These are phyloP conservation scores for Cheilosia pagana DNA, from an alignment of 2,888 invertebrate genomes.

Conservation along the genomic window DNA sequence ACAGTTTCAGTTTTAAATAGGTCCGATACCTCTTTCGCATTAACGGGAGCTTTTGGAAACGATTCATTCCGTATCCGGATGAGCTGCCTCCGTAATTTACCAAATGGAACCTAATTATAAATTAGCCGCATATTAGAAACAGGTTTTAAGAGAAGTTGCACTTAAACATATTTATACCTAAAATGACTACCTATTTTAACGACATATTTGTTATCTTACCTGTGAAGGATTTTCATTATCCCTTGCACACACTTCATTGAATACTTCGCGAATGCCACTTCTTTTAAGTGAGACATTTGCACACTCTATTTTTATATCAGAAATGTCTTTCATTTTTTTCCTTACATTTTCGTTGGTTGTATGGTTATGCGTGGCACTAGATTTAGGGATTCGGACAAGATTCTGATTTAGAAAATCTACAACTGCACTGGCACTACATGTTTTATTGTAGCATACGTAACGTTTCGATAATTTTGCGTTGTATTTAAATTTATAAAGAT, in stretches of 20 bases:
- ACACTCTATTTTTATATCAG: conserved; percentile 24
- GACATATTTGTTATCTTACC: background rate
- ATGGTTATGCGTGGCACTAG: conserved; percentile 27
- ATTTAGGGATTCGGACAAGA: conserved; percentile 24
- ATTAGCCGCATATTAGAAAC: background rate
- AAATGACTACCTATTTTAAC: background rate
- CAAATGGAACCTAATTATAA: conserved; percentile 14
- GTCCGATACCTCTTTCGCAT: background rate
- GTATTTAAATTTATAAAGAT: conserved; percentile 9
- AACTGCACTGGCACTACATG: conserved; percentile 29
- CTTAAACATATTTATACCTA: background rate
- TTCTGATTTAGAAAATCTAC: conserved; percentile 20
- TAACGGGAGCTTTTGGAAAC: conserved; percentile 23
- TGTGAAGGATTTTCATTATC: background rate
- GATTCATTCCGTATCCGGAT: conserved; percentile 3
- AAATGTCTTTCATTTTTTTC: conserved; percentile 16
- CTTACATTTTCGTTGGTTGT: conserved; percentile 20
- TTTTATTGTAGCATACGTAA: conserved; percentile 24
- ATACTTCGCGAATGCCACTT: conserved; percentile 15
- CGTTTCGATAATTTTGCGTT: conserved; percentile 3
- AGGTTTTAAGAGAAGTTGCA: background rate
- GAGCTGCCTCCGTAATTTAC: conserved; percentile 13
- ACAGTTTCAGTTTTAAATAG: conserved; percentile 4
- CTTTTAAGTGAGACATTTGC: conserved; percentile 12
- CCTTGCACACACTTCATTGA: conserved; percentile 19